Percentiles rank a stretch among this genome's conserved stretches.
phyloP scores from a whole-genome alignment of 35 echinoderm and acorn worm species.

The Apostichopus japonicus region DNA sequence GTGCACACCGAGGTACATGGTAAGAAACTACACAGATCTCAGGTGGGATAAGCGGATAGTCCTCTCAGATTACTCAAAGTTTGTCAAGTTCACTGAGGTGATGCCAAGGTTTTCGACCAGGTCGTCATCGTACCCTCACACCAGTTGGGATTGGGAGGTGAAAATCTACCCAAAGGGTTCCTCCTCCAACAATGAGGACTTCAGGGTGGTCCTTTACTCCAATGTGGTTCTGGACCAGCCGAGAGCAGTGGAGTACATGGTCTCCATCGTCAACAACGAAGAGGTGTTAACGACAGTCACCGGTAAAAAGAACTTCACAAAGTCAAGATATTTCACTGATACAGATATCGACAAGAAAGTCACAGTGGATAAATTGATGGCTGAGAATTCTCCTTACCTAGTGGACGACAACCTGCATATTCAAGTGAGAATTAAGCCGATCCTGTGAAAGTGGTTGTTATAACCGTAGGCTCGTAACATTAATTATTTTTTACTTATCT shows the following conservation, averaged over 20 bases:
- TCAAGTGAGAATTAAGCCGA: constrained; percentile 89
- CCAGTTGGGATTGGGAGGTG: constrained; percentile 98
- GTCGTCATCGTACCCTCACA: constrained; percentile 89
- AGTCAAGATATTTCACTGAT: constrained; percentile 83
- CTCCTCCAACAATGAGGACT: constrained; percentile 91
- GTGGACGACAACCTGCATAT: constrained; percentile 86
- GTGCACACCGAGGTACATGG: constrained; percentile 65
- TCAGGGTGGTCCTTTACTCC: constrained; percentile 92
- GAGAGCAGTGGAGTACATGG: constrained; percentile 91
- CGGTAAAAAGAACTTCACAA: constrained; percentile 96
- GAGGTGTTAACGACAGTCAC: constrained; percentile 69
- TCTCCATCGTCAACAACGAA: constrained; percentile 86
- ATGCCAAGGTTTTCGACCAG: constrained; percentile 95
- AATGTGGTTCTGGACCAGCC: constrained; percentile 95
- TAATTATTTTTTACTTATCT: background rate
- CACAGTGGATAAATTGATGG: constrained; percentile 73
- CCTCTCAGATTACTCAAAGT: constrained; percentile 84
- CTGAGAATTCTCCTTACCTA: constrained; percentile 61
- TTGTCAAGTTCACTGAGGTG: constrained; percentile 82
- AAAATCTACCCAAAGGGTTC: constrained; percentile 98
- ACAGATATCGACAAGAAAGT: constrained; percentile 99
- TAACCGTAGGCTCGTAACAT: background rate
- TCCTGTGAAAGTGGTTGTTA: constrained; percentile 58
- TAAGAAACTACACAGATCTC: constrained; percentile 94
- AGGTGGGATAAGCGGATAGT: constrained; percentile 97